A percentile compares a stretch with the other conserved stretches of the same genome.
Evolutionary conservation across 2,797 vertebrate genomes (phyloP).

Genomic region (Tinamus major): DNA sequence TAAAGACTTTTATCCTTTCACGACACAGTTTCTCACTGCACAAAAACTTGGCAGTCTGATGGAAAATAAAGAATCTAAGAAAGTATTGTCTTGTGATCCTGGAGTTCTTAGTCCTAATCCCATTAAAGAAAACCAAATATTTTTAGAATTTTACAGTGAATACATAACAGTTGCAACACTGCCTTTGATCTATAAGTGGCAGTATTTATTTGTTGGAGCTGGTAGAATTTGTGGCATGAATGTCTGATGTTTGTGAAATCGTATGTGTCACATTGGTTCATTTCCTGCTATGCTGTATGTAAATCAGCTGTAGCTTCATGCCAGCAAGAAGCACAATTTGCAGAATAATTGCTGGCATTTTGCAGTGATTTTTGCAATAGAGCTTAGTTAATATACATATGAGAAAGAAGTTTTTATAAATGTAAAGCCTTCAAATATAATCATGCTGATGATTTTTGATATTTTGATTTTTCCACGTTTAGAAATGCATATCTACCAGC

Average conservation of each 20-base stretch:
- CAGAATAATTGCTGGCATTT: slow-evolving; percentile 62
- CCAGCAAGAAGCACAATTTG: slow-evolving; percentile 37
- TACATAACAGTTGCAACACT: neutral
- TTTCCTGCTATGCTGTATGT: slow-evolving; percentile 57
- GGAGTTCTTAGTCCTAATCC: slow-evolving; percentile 8
- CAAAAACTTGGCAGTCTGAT: neutral
- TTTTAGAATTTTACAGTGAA: slow-evolving; percentile 27
- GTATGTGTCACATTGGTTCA: slow-evolving; percentile 46
- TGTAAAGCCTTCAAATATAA: slow-evolving; percentile 27
- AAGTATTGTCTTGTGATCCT: neutral
- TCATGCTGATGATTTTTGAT: neutral
- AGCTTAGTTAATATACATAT: slow-evolving; percentile 34
- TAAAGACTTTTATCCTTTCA: neutral
- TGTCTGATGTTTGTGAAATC: slow-evolving; percentile 45
- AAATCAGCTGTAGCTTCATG: slow-evolving; percentile 61
- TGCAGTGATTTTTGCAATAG: slow-evolving; percentile 39
- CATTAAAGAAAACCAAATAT: slow-evolving; percentile 28
- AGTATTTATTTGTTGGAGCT: slow-evolving; percentile 68
- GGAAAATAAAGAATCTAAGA: neutral
- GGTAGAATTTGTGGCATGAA: slow-evolving; percentile 15
- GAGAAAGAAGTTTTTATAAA: slow-evolving; percentile 27
- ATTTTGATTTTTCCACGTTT: neutral
- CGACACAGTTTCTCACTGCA: neutral
- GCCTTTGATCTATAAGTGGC: slow-evolving; percentile 73
- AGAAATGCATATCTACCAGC: neutral